A percentile compares a stretch with the other conserved stretches of the same genome.
Evolutionary conservation across 2,113 vertebrate species (phyloP).

Genomic region (Mobula birostris): DNA sequence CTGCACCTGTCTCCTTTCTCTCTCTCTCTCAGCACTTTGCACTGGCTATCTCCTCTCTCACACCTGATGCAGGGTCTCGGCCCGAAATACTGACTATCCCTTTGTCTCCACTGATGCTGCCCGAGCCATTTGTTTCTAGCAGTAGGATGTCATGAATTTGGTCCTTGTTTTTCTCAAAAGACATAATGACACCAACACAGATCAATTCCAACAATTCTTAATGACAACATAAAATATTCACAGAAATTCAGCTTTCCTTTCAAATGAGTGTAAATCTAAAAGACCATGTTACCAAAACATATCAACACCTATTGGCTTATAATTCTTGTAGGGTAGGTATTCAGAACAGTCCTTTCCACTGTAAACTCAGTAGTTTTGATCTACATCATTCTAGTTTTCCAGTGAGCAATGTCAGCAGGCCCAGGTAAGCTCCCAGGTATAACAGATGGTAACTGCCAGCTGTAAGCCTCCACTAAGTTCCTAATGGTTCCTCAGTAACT

Average conservation of each 20-base stretch:
- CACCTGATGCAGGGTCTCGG: too few species aligned
- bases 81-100: too few species aligned
- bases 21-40: too few species aligned
- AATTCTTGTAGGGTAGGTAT: not conserved
- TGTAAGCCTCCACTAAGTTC: not conserved
- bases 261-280: not conserved
- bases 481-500: not conserved
- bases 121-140: too few species aligned
- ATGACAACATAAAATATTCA: not conserved
- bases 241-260: not conserved
- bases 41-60: too few species aligned
- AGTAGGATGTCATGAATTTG: not conserved
- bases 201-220: not conserved
- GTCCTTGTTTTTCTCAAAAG: not conserved
- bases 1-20: too few species aligned
- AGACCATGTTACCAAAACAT: not conserved
- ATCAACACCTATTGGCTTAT: not conserved
- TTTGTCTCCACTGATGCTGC: too few species aligned
- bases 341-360: not conserved
- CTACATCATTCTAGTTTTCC: not conserved
- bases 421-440: not conserved
- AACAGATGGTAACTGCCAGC: not conserved
- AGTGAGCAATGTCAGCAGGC: not conserved
- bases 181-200: not conserved
- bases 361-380: not conserved